Evolutionary conservation across 2,113 vertebrate genomes (phyloP), one percentile per base, ranked within the genome.

Genomic region (Neoarius graeffei): DNA sequence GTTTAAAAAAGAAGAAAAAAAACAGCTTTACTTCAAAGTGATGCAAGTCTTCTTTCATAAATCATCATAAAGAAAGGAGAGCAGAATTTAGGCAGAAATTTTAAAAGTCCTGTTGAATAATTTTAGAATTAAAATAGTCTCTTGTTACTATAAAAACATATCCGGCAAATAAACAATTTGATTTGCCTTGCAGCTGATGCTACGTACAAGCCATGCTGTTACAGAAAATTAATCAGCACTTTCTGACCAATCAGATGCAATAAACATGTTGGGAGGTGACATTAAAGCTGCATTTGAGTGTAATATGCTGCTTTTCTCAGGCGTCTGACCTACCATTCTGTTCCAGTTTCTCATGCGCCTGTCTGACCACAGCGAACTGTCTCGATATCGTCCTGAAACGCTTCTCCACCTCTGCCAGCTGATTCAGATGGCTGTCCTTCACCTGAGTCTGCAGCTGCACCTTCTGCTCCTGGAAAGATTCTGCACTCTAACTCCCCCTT

Each of bases 361-460:
- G 95, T 92, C 96, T 98, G 85, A 98, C 84, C 23, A 91, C 7
- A 89, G 94, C 94, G 92, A 96, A 97, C 89, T 99, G 96, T 88
- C 89, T 92, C 54, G 95, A 96, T 82, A 98, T 89, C 57, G 92
- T 92, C 50, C 90, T 91, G 83, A 97, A 98, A 59, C 95, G 96
- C 90, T 93, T 98, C 93, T 99, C 97, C 89, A 97, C 94, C 93
- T 99, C 97, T 87, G 92, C 96, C 88, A 98, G 91, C 87, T 97
- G 97, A 87, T 95, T 98, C 64, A 98, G 93, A 91, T 98, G 95
- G 83, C 95, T 96, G 90, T 97, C 97, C 93, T 97, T 98, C 0
- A 95, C 94, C 81, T 95, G 91, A 88, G 92, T 93, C 93, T 98
- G 96, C 92, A 98, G 91, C 66, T 96, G 93, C 13, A 97, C 87